phyloP scores from a whole-genome alignment of 2,888 invertebrate species.

The Heteromurus nitidus region DNA sequence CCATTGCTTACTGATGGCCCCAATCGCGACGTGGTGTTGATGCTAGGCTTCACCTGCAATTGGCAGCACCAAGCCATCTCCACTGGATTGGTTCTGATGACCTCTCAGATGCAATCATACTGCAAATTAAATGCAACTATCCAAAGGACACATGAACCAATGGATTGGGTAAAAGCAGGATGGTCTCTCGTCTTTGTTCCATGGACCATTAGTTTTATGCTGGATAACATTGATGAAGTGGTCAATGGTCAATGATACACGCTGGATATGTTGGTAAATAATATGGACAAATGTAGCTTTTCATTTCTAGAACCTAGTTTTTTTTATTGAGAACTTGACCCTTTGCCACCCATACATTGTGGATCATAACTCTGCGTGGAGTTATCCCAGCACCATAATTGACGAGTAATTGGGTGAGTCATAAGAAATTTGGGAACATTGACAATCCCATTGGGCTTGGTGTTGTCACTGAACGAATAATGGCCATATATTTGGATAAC shows the following conservation, averaged over 20 bases:
- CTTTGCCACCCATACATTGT: too few relatives aligned
- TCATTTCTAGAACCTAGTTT: too few relatives aligned
- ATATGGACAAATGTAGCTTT: too few relatives aligned
- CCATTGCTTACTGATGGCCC: conserved; percentile 59
- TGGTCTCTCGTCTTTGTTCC: conserved; percentile 36
- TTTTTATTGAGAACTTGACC: too few relatives aligned
- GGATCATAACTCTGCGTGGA: background rate
- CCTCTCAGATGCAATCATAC: conserved; percentile 40
- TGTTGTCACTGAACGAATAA: too few relatives aligned
- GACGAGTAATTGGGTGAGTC: background rate
- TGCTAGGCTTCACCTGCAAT: conserved; percentile 43
- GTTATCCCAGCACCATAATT: conserved; percentile 26
- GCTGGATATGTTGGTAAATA: too few relatives aligned
- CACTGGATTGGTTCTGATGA: conserved; percentile 53
- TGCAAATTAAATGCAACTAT: conserved; percentile 46
- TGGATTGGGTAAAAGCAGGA: too few relatives aligned
- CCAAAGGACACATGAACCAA: conserved; percentile 57
- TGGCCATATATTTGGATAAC: too few relatives aligned
- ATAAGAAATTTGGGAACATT: too few relatives aligned
- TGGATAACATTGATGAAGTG: background rate
- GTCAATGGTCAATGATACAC: too few relatives aligned
- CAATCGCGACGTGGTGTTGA: conserved; percentile 49
- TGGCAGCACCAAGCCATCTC: conserved; percentile 48
- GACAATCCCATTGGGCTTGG: too few relatives aligned
- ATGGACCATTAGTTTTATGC: conserved; percentile 11